Percentiles rank a stretch among this genome's conserved stretches.
These are phyloP conservation scores for Muricea muricata DNA, from an alignment of 92 coral and sea anemone species.

Conservation along the genomic window DNA sequence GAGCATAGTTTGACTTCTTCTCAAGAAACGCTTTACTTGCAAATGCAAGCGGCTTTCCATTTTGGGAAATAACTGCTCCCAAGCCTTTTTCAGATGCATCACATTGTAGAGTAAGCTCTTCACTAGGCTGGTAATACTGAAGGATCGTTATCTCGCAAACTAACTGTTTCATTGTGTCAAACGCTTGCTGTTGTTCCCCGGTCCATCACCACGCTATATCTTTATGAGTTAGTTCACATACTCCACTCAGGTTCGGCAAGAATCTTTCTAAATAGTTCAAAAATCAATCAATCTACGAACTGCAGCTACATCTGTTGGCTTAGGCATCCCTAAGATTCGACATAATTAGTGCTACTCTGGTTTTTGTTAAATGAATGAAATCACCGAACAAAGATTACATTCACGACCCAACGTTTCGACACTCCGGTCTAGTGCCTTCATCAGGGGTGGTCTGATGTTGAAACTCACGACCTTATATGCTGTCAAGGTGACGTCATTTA, in stretches of 20 bases:
- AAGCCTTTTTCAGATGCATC: not conserved
- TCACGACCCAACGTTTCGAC: no score
- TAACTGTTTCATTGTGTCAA: slow-evolving; percentile 4
- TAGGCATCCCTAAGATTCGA: slow-evolving; percentile 67
- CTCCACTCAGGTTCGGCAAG: slow-evolving; percentile 15
- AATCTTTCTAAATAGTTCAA: slow-evolving; percentile 31
- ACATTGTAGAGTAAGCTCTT: slow-evolving; percentile 43
- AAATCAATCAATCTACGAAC: slow-evolving; percentile 38
- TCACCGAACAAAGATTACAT: no score
- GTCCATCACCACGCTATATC: slow-evolving; percentile 44
- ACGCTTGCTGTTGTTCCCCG: slow-evolving; percentile 39
- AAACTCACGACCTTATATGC: no score
- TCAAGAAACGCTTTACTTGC: slow-evolving; percentile 38
- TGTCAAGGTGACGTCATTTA: no score
- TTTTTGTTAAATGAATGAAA: no score
- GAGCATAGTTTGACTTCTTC: slow-evolving; percentile 21
- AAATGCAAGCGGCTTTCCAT: slow-evolving; percentile 34
- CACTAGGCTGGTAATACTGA: slow-evolving; percentile 16
- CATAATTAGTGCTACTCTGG: no score
- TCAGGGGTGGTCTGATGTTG: no score
- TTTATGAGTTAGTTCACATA: slow-evolving; percentile 23
- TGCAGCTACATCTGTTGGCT: slow-evolving; percentile 48
- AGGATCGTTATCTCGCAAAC: slow-evolving; percentile 34
- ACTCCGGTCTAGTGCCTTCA: no score
- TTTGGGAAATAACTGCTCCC: not conserved